A percentile compares a stretch with the other conserved stretches of the same genome.
Conservation (phyloP, 2,113 vertebrate species). For the Dissostichus mawsoni region DNA sequence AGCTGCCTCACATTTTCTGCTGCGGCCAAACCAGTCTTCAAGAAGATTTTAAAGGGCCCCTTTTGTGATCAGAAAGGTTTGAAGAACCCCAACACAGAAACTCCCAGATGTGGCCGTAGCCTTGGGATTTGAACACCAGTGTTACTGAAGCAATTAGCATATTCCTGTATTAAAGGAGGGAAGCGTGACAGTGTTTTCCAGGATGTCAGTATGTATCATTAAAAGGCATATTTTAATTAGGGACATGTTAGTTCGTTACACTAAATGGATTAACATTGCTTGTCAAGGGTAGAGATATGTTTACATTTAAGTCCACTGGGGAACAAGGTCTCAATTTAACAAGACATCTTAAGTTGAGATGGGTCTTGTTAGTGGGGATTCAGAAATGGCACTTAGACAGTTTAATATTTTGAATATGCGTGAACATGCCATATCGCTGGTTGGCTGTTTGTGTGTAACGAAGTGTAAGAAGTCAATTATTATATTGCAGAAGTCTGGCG, state of each 20-base stretch:
- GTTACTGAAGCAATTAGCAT: constrained; percentile 90
- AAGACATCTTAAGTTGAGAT: constrained; percentile 78
- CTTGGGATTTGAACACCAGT: constrained; percentile 81
- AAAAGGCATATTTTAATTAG: constrained; percentile 88
- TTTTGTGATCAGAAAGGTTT: constrained; percentile 50
- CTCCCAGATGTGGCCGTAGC: constrained; percentile 76
- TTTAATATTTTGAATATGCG: constrained; percentile 69
- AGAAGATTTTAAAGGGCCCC: constrained; percentile 33
- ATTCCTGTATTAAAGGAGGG: constrained; percentile 83
- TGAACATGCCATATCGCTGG: constrained; percentile 34
- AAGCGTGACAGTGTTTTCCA: constrained; percentile 84
- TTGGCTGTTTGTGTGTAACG: constrained; percentile 58
- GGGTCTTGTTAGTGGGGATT: constrained; percentile 71
- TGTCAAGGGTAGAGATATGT: constrained; percentile 85
- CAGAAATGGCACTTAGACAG: constrained; percentile 69
- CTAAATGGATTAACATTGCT: constrained; percentile 87
- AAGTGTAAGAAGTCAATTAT: constrained; percentile 65
- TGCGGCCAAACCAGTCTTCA: constrained; percentile 49
- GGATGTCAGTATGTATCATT: constrained; percentile 87
- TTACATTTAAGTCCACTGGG: constrained; percentile 83
- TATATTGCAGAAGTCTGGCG: constrained; percentile 49
- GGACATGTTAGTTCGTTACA: constrained; percentile 86
- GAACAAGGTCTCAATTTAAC: constrained; percentile 83
- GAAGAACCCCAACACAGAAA: constrained; percentile 46
- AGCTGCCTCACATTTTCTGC: constrained; percentile 14